Percentiles rank a stretch among this genome's conserved stretches.
Conservation (phyloP, 2,888 invertebrate species). For the Drosophila austrosaltans region DNA sequence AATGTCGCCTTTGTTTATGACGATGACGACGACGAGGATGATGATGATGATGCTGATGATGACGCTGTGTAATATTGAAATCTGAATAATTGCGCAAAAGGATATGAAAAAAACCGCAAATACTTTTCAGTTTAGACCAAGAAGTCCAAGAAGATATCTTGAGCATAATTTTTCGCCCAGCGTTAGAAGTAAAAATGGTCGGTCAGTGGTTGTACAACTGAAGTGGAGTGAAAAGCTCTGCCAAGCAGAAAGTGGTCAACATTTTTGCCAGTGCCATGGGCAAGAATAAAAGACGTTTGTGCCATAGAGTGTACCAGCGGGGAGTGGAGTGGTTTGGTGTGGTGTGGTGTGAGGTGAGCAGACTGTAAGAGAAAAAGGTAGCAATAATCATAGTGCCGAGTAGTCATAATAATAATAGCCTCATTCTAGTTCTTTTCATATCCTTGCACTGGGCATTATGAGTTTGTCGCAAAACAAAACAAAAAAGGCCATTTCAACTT, state of each 20-base stretch:
- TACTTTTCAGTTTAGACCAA: conserved; percentile 50
- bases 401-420: conserved; percentile 66
- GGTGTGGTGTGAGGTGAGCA: conserved; percentile 41
- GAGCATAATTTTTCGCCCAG: conserved; percentile 57
- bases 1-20: conserved; percentile 70
- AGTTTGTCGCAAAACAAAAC: conserved; percentile 6
- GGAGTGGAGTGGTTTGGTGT: conserved; percentile 28
- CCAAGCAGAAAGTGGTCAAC: conserved; percentile 75
- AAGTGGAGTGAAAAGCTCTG: conserved; percentile 54
- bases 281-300: conserved; percentile 69
- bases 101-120: conserved; percentile 74
- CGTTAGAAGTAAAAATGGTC: conserved; percentile 50
- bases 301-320: conserved; percentile 16
- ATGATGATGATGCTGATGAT: background rate
- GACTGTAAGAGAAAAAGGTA: conserved; percentile 56
- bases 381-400: conserved; percentile 64
- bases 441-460: background rate
- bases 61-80: conserved; percentile 63
- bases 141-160: conserved; percentile 64
- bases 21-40: conserved; percentile 26
- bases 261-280: conserved; percentile 74
- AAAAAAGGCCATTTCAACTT: background rate
- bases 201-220: conserved; percentile 34
- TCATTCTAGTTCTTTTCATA: conserved; percentile 50
- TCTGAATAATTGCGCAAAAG: conserved; percentile 75